Percentiles rank a stretch among this genome's conserved stretches.
These are phyloP conservation scores for Carduelis carduelis DNA, from an alignment of 2,797 vertebrate genomes.

Conservation along the genomic window DNA sequence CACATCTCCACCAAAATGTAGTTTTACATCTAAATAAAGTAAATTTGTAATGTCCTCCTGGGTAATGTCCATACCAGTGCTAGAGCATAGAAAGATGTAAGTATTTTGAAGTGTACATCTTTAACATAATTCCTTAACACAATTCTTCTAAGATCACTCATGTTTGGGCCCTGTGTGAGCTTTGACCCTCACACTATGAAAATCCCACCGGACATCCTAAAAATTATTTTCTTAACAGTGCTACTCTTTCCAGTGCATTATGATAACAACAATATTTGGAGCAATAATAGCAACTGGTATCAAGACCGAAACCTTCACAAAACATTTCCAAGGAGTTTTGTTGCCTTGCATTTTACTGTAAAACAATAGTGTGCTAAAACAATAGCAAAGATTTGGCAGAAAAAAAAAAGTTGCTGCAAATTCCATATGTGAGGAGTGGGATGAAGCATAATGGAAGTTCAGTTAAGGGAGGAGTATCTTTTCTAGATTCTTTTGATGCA, in stretches of 20 bases:
- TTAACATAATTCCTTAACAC: not conserved
- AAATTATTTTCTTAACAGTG: not conserved
- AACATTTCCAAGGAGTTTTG: not conserved
- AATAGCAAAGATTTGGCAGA: not conserved
- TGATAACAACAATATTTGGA: not conserved
- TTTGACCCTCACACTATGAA: not conserved
- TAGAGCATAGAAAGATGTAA: not conserved
- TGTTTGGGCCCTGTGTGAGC: not conserved
- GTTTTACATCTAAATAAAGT: not conserved
- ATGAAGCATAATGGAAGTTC: not conserved
- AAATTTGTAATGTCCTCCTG: fast-evolving
- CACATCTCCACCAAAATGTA: not conserved
- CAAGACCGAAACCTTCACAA: not conserved
- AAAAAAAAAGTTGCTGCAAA: not conserved
- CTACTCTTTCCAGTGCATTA: not conserved
- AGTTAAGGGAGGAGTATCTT: not conserved
- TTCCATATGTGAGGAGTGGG: not conserved
- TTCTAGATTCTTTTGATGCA: not conserved
- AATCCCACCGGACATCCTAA: not conserved
- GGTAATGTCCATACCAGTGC: not conserved
- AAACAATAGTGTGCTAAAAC: not conserved
- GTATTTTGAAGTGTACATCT: not conserved
- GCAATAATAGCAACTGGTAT: not conserved
- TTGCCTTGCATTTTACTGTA: not conserved
- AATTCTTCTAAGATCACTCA: not conserved